These are phyloP conservation scores for Athalia circularis DNA, from an alignment of 2,888 invertebrate species.

Conservation along the genomic window DNA sequence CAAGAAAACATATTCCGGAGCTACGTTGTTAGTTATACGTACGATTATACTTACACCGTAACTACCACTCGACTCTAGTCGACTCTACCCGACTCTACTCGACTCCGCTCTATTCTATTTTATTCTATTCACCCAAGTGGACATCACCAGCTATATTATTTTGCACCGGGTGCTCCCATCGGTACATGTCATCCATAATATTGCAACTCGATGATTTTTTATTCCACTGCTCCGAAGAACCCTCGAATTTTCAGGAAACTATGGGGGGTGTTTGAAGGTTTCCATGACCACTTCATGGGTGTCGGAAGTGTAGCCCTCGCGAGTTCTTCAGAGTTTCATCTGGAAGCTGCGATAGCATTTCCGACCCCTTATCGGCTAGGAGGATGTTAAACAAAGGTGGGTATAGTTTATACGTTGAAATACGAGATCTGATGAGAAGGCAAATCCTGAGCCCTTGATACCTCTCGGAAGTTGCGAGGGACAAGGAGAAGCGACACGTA, in stretches of 20 bases:
- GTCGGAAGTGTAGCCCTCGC: constrained; percentile 23
- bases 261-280: constrained; percentile 52
- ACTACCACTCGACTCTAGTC: no score
- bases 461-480: constrained; percentile 3
- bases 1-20: not conserved
- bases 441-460: constrained; percentile 5
- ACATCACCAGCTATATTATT: no score
- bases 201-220: no score
- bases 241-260: constrained; percentile 41
- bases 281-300: not conserved
- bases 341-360: constrained; percentile 64
- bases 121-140: no score
- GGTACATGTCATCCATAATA: no score
- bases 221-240: no score
- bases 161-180: no score
- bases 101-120: no score
- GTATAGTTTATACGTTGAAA: constrained; percentile 32
- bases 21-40: not conserved
- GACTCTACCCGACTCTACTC: no score
- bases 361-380: constrained; percentile 55
- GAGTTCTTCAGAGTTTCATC: constrained; percentile 1
- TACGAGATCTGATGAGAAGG: constrained; percentile 32
- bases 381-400: constrained; percentile 55
- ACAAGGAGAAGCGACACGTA: not conserved
- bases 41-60: no score